A percentile compares a stretch with the other conserved stretches of the same genome.
These are phyloP conservation scores for Nomada lathburiana DNA, from an alignment of 2,888 invertebrate species.

Conservation along the genomic window DNA sequence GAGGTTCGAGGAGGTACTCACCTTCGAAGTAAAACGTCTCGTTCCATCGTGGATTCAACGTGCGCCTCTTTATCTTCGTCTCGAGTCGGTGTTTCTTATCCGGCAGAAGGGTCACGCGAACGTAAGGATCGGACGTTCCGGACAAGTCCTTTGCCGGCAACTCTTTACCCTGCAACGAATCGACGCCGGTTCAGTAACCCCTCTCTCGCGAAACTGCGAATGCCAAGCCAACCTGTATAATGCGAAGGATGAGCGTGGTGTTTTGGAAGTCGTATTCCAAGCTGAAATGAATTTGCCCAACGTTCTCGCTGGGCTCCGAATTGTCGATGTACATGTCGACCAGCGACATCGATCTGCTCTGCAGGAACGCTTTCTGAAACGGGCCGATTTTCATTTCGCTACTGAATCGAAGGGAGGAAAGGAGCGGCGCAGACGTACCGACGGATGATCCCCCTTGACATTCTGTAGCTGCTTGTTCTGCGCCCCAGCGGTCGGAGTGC, in stretches of 20 bases:
- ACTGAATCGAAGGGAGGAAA: neutral
- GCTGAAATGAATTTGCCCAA: conserved; percentile 97
- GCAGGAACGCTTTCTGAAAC: conserved; percentile 90
- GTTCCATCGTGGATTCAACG: conserved; percentile 96
- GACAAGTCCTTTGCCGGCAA: conserved; percentile 97
- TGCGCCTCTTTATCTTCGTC: conserved; percentile 96
- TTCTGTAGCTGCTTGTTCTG: conserved; percentile 91
- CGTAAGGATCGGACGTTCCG: conserved; percentile 96
- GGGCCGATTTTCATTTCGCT: neutral
- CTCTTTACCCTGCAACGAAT: conserved; percentile 91
- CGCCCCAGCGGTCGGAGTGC: conserved; percentile 86
- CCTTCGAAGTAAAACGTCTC: conserved; percentile 97
- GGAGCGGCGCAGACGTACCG: conserved; percentile 85
- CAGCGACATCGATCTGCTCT: conserved; percentile 95
- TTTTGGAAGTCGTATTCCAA: conserved; percentile 97
- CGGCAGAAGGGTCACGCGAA: conserved; percentile 94
- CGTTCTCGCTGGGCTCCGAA: conserved; percentile 96
- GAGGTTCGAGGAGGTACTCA: conserved; percentile 65
- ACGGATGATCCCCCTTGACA: conserved; percentile 92
- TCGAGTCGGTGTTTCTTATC: conserved; percentile 97
- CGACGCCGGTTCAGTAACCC: neutral
- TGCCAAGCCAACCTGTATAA: conserved; percentile 90
- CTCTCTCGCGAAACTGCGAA: neutral
- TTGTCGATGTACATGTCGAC: conserved; percentile 98
- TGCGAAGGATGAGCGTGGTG: conserved; percentile 94